Base-by-base conservation (phyloP, 2,113 vertebrate species). In the Nothobranchius kuhntae region DNA sequence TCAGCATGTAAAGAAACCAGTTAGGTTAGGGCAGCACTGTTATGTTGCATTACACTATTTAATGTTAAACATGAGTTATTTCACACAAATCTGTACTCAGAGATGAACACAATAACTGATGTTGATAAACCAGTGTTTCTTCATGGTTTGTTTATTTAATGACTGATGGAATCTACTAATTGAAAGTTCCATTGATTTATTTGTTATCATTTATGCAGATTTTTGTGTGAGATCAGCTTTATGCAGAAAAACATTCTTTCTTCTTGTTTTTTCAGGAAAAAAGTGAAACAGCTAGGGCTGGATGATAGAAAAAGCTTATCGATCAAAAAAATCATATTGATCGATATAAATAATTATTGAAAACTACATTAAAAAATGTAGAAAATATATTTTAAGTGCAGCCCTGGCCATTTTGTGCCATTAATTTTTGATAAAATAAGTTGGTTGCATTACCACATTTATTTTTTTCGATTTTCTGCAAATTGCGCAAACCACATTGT, bases 91-190 rank as follows among this genome's bases (percentile, higher is more conserved):
- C 75, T 69, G 66, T 73, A 56, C 65, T 62, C 44, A 78, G 13
- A 14, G n/a, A 66, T 79, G 75, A 75, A 73, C 66, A 53, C 40
- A 24, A 53, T 48, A 59, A 46, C 46, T 46, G n/a, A 36, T 84
- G 83, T 86, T 81, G 78, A 79, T 73, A 79, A 86, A 86, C 83
- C 85, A 84, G 73, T 87, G 65, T 55, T 71, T 51, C 59, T 70
- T 42, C 57, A 67, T 57, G 65, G 64, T 68, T 73, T 7, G 14
- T 17, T 40, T 12, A 12, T 56, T 40, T 9, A 40, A 40, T 40
- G 40, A 15, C 36, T 40, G 17, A 40, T 15, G 15, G 30, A 30
- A 30, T 30, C 30, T 30, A 30, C 4, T 30, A 30, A 30, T 30
- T 3, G 9, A 56, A n/a, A 14, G 30, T 4, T 10, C 21, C 17